A percentile compares a stretch with the other conserved stretches of the same genome.
Conservation (phyloP, 2,797 vertebrate species). For the Alauda arvensis region DNA sequence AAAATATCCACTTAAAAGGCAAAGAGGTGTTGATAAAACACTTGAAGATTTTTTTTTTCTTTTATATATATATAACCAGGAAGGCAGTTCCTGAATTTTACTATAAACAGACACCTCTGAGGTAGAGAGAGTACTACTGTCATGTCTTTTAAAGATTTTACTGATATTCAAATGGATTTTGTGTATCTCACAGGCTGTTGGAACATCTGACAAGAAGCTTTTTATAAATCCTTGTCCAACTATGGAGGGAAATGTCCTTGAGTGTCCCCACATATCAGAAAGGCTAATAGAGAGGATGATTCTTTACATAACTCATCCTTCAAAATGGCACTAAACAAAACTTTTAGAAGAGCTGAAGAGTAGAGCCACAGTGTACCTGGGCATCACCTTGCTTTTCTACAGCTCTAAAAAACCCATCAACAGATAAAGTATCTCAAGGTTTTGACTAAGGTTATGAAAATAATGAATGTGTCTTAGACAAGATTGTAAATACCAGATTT, state of each 20-base stretch:
- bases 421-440: neutral
- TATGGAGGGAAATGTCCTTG: neutral
- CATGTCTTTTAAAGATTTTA: neutral
- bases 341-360: neutral
- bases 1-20: slow-evolving; percentile 68
- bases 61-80: neutral
- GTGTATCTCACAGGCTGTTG: neutral
- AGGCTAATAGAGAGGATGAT: neutral
- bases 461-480: neutral
- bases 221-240: neutral
- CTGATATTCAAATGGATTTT: neutral
- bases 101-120: neutral
- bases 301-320: neutral
- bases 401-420: neutral
- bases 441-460: neutral
- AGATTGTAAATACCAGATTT: neutral
- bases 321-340: neutral
- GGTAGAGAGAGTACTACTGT: neutral
- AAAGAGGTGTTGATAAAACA: slow-evolving; percentile 52
- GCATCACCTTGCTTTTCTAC: neutral
- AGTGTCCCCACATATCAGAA: neutral
- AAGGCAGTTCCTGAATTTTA: slow-evolving; percentile 24
- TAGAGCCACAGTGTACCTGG: neutral
- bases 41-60: neutral
- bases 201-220: neutral